Percentiles rank a stretch among this genome's conserved stretches.
Evolutionary conservation across 1,140 invertebrate genomes (phyloP).

Genomic region (Hypsibius dujardini): DNA sequence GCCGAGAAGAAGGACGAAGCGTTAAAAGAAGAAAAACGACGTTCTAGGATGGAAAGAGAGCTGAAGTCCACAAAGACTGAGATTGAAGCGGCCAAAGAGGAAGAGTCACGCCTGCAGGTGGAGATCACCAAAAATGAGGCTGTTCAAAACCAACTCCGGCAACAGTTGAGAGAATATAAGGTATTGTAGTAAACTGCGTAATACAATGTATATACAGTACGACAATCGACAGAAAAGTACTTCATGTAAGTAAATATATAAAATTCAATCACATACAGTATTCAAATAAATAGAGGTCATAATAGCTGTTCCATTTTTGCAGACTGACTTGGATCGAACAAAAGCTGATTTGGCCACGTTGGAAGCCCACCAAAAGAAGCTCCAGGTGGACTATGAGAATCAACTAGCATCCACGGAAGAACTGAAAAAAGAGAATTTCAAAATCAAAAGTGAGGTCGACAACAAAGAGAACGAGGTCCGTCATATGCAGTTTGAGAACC

Average conservation of each 20-base stretch:
- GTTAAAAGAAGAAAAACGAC: slow-evolving; percentile 32
- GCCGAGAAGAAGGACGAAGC: slow-evolving; percentile 22
- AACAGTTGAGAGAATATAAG: slow-evolving; percentile 32
- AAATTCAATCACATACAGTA: too few species aligned
- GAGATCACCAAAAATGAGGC: slow-evolving; percentile 31
- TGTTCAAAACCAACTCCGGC: slow-evolving; percentile 31
- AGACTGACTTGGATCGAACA: not conserved
- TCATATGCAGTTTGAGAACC: slow-evolving; percentile 9
- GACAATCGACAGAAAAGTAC: too few species aligned
- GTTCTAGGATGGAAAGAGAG: slow-evolving; percentile 34
- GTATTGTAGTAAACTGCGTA: too few species aligned
- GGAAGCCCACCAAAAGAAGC: not conserved
- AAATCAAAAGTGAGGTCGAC: not conserved
- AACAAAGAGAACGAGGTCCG: not conserved
- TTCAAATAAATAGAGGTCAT: too few species aligned
- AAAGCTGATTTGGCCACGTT: slow-evolving; percentile 4
- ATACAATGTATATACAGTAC: too few species aligned
- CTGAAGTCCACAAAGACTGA: slow-evolving; percentile 32
- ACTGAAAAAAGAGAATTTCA: not conserved
- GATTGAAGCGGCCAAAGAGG: slow-evolving; percentile 28
- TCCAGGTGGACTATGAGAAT: not conserved
- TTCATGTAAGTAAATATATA: too few species aligned
- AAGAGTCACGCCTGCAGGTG: slow-evolving; percentile 25
- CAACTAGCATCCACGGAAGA: not conserved
- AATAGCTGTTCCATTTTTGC: too few species aligned